A percentile compares a stretch with the other conserved stretches of the same genome.
phyloP scores from a whole-genome alignment of 2,113 vertebrate genomes.

The Lampris incognitus region DNA sequence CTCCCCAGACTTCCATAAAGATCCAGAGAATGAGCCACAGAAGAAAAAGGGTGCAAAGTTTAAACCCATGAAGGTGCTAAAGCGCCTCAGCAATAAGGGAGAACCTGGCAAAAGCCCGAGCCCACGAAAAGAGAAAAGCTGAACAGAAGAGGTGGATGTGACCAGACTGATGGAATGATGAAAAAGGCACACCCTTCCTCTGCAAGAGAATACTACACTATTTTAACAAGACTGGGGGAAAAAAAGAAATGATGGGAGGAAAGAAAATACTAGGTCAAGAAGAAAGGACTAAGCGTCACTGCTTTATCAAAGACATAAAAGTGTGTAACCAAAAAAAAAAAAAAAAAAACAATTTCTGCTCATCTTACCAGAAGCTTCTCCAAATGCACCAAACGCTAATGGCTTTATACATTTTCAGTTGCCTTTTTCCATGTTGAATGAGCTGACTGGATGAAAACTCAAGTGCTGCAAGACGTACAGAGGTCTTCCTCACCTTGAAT shows the following conservation, averaged over 20 bases:
- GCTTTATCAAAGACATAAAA: constrained; percentile 12
- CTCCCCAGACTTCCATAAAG: constrained; percentile 90
- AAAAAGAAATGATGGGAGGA: not conserved
- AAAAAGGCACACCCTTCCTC: not conserved
- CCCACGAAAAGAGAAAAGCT: constrained; percentile 88
- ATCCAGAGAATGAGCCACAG: constrained; percentile 77
- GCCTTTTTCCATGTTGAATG: constrained; percentile 41
- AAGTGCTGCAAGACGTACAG: constrained; percentile 44
- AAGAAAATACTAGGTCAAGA: constrained; percentile 1
- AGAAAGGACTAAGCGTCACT: not conserved
- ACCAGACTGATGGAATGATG: not conserved
- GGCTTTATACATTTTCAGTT: constrained; percentile 38
- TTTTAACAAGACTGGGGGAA: constrained; percentile 30
- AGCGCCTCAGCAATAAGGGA: constrained; percentile 87
- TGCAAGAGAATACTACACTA: constrained; percentile 7
- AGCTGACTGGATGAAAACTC: not conserved
- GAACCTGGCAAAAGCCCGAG: constrained; percentile 88
- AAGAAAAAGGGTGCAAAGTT: constrained; percentile 95
- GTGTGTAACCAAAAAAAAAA: constrained; percentile 4
- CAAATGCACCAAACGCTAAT: constrained; percentile 11
- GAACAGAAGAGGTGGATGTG: constrained; percentile 25
- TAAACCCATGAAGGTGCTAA: constrained; percentile 95
- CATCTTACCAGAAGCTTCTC: constrained; percentile 10
- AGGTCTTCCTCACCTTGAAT: no score
- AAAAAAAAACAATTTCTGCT: not conserved